Evolutionary conservation across 1,140 invertebrate genomes (phyloP).

Genomic region (Rhagoletis pomonella): DNA sequence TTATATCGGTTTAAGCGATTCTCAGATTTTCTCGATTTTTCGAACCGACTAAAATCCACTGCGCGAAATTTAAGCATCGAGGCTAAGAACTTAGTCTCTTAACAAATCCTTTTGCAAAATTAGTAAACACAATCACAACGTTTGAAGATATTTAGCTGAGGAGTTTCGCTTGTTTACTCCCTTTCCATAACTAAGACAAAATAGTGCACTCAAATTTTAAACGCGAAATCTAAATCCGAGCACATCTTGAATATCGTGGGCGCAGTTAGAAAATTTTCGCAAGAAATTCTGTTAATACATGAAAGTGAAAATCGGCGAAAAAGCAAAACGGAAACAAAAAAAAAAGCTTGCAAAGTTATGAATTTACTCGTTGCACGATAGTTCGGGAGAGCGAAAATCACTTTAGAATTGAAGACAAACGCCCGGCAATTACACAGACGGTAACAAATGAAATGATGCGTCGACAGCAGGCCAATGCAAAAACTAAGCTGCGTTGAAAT

Average conservation of each 20-base stretch:
- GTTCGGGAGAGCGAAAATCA: background rate
- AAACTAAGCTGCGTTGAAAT: conserved; percentile 15
- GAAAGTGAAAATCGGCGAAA: background rate
- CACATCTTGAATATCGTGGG: background rate
- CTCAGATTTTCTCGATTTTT: too few species aligned
- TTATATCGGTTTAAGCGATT: too few species aligned
- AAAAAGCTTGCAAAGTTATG: background rate
- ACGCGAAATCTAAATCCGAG: background rate
- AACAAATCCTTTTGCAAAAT: too few species aligned
- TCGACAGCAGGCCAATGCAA: background rate
- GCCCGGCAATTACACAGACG: background rate
- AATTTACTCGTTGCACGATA: background rate
- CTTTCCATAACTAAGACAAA: too few species aligned
- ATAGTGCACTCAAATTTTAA: too few species aligned
- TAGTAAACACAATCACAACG: too few species aligned
- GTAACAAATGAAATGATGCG: background rate
- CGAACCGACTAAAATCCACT: too few species aligned
- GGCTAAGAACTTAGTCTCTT: too few species aligned
- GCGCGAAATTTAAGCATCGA: too few species aligned
- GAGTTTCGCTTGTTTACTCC: too few species aligned
- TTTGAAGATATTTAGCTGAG: too few species aligned
- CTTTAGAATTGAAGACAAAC: background rate
- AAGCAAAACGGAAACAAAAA: background rate
- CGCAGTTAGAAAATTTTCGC: background rate
- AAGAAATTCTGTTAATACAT: background rate